These are phyloP conservation scores for Macrobrachium rosenbergii DNA, from an alignment of 1,140 invertebrate genomes.

Conservation along the genomic window DNA sequence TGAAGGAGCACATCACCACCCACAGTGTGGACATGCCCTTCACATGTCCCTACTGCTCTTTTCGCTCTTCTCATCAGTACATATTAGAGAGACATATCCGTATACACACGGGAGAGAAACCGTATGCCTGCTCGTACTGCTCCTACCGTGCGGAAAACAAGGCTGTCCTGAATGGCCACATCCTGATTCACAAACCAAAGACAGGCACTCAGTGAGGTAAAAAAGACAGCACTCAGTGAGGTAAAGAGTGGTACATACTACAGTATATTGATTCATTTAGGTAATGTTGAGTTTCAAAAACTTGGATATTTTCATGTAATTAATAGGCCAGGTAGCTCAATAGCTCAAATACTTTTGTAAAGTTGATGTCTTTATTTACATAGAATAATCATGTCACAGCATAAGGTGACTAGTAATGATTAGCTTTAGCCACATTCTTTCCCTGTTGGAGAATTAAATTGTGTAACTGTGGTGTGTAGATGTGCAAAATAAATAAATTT, in stretches of 20 bases:
- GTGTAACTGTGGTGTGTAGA: no score
- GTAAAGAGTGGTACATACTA: not conserved
- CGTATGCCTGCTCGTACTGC: not conserved
- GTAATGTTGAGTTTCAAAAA: no score
- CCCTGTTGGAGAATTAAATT: no score
- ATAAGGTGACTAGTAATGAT: no score
- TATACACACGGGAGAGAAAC: not conserved
- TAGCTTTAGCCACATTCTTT: no score
- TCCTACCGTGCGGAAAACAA: conserved; percentile 3
- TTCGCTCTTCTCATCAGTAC: conserved; percentile 11
- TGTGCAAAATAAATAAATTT: no score
- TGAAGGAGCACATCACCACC: conserved; percentile 2
- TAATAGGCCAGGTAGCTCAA: no score
- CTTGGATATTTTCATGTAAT: no score
- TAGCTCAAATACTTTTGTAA: no score
- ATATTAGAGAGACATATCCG: conserved; percentile 4
- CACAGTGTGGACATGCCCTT: not conserved
- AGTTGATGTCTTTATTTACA: no score
- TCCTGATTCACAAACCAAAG: not conserved
- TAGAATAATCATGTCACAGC: no score
- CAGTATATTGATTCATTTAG: not conserved
- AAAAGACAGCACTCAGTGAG: not conserved
- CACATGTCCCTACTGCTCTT: not conserved
- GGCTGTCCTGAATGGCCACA: not conserved
- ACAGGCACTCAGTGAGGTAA: not conserved